Percentiles rank a stretch among this genome's conserved stretches.
Evolutionary conservation across 2,113 vertebrate species (phyloP).

Genomic region (Scytalopus superciliaris): DNA sequence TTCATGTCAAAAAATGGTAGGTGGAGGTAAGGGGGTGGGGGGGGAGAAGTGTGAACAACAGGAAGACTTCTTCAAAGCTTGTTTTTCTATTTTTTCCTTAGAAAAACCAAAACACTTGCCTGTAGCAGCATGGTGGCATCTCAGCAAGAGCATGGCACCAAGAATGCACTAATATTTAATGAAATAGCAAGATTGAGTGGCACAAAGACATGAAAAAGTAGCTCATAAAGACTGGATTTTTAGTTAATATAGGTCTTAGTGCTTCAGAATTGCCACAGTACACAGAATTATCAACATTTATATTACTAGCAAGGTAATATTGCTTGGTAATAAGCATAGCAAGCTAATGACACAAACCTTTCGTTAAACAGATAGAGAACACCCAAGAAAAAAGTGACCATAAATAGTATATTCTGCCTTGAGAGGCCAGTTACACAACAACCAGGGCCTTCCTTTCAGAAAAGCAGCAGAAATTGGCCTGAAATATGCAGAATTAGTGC

Average conservation of each 20-base stretch:
- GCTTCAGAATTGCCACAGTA: neutral
- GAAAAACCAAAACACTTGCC: neutral
- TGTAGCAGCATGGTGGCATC: neutral
- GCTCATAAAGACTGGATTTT: neutral
- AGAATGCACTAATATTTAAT: neutral
- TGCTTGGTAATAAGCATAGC: neutral
- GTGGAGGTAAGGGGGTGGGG: neutral
- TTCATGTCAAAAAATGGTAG: neutral
- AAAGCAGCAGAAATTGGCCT: neutral
- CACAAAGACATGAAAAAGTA: neutral
- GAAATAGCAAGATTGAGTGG: neutral
- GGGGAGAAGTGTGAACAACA: neutral
- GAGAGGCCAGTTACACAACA: neutral
- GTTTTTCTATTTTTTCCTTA: neutral
- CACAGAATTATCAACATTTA: neutral
- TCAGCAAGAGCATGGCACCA: neutral
- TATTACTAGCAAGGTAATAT: neutral
- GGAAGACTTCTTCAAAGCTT: neutral
- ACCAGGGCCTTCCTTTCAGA: neutral
- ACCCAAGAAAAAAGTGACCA: neutral
- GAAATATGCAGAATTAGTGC: neutral
- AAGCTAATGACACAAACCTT: neutral
- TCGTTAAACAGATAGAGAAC: neutral
- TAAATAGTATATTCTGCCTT: neutral
- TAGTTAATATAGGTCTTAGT: neutral